These are phyloP conservation scores for Zaprionus lineosus DNA, from an alignment of 2,888 invertebrate genomes.

Conservation along the genomic window DNA sequence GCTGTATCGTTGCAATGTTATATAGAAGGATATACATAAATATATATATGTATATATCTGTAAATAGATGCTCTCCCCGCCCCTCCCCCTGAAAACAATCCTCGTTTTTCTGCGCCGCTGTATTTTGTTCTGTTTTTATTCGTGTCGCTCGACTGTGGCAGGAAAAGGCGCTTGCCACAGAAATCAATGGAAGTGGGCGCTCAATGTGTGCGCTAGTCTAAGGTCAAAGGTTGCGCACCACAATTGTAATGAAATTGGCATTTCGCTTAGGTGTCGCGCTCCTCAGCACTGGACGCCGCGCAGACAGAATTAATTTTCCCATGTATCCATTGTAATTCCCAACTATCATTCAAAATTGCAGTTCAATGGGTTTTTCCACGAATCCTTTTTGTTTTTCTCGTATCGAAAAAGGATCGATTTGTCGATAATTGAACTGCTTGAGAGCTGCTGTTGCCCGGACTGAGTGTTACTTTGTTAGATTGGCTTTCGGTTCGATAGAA, in stretches of 20 bases:
- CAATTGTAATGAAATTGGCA: constrained; percentile 49
- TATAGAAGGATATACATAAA: neutral
- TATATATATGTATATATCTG: constrained; percentile 3
- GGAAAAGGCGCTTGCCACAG: constrained; percentile 1
- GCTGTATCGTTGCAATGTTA: neutral
- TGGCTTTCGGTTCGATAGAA: no score
- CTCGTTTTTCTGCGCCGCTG: constrained; percentile 1
- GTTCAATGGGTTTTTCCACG: neutral
- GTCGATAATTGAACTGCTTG: no score
- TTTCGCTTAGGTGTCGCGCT: constrained; percentile 38
- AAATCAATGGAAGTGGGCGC: constrained; percentile 52
- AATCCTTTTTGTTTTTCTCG: neutral
- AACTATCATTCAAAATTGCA: neutral
- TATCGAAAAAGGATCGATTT: no score
- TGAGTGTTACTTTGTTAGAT: no score
- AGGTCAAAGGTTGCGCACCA: constrained; percentile 58
- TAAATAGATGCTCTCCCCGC: constrained; percentile 26
- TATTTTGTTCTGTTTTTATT: constrained; percentile 20
- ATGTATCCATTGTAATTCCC: constrained; percentile 13
- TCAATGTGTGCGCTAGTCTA: constrained; percentile 3
- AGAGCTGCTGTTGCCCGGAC: no score
- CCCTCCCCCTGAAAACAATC: neutral
- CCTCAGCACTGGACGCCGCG: neutral
- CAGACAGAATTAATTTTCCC: constrained; percentile 22
- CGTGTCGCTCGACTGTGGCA: constrained; percentile 47